Evolutionary conservation across 2,797 vertebrate species (phyloP).

Genomic region (Leuciscus waleckii): DNA sequence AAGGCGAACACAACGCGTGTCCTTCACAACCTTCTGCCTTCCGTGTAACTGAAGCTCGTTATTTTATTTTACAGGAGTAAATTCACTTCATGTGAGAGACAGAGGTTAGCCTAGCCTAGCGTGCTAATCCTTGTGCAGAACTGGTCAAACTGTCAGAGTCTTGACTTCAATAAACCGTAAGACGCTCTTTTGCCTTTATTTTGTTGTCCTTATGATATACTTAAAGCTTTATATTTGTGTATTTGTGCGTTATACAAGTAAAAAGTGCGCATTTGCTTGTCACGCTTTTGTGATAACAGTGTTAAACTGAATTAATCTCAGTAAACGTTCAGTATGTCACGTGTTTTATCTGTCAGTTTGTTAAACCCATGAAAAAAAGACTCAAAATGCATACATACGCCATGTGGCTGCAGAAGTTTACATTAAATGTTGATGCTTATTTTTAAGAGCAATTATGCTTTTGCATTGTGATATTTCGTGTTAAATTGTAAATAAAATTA

Average conservation of each 20-base stretch:
- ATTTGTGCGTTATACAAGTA: not conserved
- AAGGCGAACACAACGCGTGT: not conserved
- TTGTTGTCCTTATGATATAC: no score
- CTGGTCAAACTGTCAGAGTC: not conserved
- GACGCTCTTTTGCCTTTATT: not conserved
- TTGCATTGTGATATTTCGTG: not conserved
- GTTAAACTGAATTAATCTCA: not conserved
- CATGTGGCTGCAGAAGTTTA: not conserved
- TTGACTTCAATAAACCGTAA: not conserved
- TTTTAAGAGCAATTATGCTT: not conserved
- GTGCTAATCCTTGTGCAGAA: slow-evolving; percentile 17
- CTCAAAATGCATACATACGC: not conserved
- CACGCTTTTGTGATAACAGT: not conserved
- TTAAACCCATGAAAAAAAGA: not conserved
- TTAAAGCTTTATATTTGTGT: not conserved
- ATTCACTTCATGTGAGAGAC: not conserved
- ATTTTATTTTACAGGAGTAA: not conserved
- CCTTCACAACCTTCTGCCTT: not conserved
- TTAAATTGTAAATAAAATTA: not conserved
- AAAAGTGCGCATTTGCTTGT: not conserved
- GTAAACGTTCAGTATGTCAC: not conserved
- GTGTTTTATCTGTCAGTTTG: not conserved
- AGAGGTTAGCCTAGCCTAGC: slow-evolving; percentile 35
- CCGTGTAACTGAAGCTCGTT: no score
- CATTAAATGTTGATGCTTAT: not conserved